These are phyloP conservation scores for Carabus problematicus DNA, from an alignment of 2,888 invertebrate species.

Conservation along the genomic window DNA sequence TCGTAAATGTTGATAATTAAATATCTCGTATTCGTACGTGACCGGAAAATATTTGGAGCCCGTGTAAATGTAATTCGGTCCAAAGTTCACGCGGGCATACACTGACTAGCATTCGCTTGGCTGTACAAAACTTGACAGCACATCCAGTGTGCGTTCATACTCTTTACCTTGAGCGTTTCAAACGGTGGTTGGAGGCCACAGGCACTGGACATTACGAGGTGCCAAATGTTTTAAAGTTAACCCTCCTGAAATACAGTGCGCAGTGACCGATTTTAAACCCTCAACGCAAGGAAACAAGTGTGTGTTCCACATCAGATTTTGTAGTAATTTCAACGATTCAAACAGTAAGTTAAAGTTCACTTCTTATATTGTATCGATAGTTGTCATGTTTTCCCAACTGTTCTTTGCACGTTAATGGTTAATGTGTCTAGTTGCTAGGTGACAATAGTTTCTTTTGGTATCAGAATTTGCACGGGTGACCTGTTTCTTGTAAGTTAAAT, in stretches of 20 bases:
- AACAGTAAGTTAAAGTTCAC: too few species aligned
- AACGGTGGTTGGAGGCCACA: constrained; percentile 26
- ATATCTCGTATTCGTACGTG: constrained; percentile 19
- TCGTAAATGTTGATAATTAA: too few species aligned
- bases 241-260: constrained; percentile 29
- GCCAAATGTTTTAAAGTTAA: constrained; percentile 28
- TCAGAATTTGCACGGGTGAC: too few species aligned
- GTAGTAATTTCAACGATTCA: too few species aligned
- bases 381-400: too few species aligned
- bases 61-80: constrained; percentile 21
- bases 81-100: constrained; percentile 28
- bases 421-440: too few species aligned
- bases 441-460: too few species aligned
- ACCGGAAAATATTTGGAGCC: constrained; percentile 18
- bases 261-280: constrained; percentile 14
- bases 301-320: too few species aligned
- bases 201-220: constrained; percentile 25
- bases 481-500: too few species aligned
- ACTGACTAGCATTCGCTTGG: constrained; percentile 13
- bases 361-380: too few species aligned
- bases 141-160: not conserved
- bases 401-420: too few species aligned
- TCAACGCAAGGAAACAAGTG: too few species aligned
- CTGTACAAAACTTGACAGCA: constrained; percentile 11
- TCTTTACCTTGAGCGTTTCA: not conserved